Percentiles rank a stretch among this genome's conserved stretches.
phyloP scores from a whole-genome alignment of 92 coral and sea anemone genomes.

The Parazoanthus swiftii region DNA sequence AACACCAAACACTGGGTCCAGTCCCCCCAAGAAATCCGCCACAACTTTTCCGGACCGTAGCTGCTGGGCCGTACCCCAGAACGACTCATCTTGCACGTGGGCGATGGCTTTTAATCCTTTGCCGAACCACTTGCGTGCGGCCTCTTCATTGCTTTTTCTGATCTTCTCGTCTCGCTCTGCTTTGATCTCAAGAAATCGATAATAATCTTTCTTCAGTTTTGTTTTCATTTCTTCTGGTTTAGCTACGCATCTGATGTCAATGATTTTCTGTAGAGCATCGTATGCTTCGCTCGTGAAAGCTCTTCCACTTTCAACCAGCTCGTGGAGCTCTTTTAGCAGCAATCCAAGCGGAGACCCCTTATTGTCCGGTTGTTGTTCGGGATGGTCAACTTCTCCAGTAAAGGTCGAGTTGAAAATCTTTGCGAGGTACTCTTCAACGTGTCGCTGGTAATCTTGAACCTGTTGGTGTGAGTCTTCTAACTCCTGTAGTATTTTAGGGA shows the following conservation, averaged over 20 bases:
- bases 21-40: conserved; percentile 57
- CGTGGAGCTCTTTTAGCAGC: neutral
- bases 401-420: too few species aligned
- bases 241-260: conserved; percentile 32
- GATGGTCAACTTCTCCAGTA: conserved; percentile 20
- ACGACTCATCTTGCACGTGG: conserved; percentile 25
- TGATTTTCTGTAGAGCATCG: conserved; percentile 33
- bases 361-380: neutral
- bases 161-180: conserved; percentile 13
- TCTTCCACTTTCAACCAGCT: neutral
- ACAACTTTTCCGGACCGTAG: conserved; percentile 61
- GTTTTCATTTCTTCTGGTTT: conserved; percentile 1
- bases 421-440: too few species aligned
- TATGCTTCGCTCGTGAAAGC: conserved; percentile 46
- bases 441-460: neutral
- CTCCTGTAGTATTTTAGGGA: neutral
- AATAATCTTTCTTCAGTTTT: conserved; percentile 21
- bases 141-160: neutral
- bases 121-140: neutral
- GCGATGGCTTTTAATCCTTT: conserved; percentile 16
- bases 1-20: conserved; percentile 63
- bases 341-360: conserved; percentile 37
- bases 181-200: conserved; percentile 14
- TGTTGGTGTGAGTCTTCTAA: neutral
- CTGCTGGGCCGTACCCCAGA: conserved; percentile 67